Evolutionary conservation across 2,797 vertebrate genomes (phyloP).

Genomic region (Coregonus sp.): DNA sequence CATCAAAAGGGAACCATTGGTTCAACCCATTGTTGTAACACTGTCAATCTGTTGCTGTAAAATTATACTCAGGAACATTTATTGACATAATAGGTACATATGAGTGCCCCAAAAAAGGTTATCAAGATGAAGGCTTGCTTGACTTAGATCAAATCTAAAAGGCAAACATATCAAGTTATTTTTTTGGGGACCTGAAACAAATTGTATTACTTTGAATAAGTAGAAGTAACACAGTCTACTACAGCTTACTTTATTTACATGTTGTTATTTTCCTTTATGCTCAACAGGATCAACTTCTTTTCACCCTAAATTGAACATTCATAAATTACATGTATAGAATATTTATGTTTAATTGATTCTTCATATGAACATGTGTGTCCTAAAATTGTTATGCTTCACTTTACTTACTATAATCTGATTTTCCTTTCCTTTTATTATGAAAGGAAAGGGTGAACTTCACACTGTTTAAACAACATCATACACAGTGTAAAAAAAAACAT

Average conservation of each 20-base stretch:
- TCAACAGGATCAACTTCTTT: neutral
- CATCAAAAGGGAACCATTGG: slow-evolving; percentile 46
- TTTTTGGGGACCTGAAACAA: neutral
- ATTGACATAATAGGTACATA: neutral
- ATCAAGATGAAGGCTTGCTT: neutral
- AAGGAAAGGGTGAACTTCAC: neutral
- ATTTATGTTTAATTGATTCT: neutral
- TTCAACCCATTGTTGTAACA: slow-evolving; percentile 15
- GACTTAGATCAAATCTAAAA: neutral
- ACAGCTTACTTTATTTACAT: neutral
- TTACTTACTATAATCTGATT: neutral
- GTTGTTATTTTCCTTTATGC: neutral
- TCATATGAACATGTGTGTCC: neutral
- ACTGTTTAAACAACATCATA: neutral
- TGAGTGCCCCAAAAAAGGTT: neutral
- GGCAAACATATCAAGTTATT: neutral
- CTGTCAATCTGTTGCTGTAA: neutral
- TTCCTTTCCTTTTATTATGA: neutral
- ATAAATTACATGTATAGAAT: neutral
- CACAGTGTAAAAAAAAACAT: neutral
- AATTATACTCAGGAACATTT: neutral
- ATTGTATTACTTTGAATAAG: neutral
- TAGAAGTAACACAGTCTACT: neutral
- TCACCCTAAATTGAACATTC: neutral
- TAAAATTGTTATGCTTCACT: too few species aligned